phyloP scores from a whole-genome alignment of 1,140 invertebrate species.

The Copidosoma floridanum region DNA sequence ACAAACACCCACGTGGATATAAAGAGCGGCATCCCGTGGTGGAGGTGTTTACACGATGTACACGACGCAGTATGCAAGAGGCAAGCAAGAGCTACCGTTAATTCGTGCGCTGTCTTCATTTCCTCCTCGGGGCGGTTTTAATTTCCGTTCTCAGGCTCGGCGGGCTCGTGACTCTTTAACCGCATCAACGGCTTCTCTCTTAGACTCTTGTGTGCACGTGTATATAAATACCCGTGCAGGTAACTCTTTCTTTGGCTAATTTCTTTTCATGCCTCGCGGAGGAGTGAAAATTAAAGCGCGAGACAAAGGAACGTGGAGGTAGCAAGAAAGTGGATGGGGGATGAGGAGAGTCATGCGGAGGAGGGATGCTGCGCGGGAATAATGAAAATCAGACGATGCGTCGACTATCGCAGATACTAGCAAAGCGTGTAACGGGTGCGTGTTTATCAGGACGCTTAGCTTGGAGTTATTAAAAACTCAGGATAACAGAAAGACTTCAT shows the following conservation, averaged over 20 bases:
- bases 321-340: background rate
- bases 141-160: background rate
- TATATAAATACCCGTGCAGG: background rate
- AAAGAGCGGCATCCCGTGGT: no score
- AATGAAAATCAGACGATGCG: background rate
- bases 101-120: conserved; percentile 9
- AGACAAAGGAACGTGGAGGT: background rate
- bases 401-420: no score
- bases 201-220: background rate
- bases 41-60: conserved; percentile 8
- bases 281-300: background rate
- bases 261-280: background rate
- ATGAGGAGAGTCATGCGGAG: no score
- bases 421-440: no score
- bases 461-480: no score
- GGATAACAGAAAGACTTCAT: no score
- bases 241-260: background rate
- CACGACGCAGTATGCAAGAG: no score
- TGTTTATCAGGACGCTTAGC: no score
- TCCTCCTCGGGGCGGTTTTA: conserved; percentile 14
- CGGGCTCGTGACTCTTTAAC: background rate
- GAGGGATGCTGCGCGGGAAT: background rate
- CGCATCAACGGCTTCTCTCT: background rate
- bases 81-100: conserved; percentile 1
- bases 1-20: no score